Evolutionary conservation across 2,888 invertebrate genomes (phyloP), one percentile per base, ranked within the genome.

Genomic region (Gnatocerus cornutus): DNA sequence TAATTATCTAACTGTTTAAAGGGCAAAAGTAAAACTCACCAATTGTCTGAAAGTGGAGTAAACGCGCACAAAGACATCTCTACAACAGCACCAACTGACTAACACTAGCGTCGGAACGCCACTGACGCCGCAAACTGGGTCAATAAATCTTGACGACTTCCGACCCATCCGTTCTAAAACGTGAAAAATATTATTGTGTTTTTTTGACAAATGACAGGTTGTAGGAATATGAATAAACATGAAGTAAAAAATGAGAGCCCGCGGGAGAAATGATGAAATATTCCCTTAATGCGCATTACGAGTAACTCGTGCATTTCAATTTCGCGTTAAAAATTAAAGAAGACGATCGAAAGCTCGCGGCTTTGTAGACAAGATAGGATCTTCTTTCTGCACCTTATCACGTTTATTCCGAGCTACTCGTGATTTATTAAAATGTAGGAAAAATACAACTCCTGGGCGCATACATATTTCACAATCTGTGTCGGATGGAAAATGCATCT

Each of bases 111-210:
- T 13, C 53, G 37, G 33, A 33, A 53, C 53, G 53, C 53, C 37
- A 53, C 53, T 53, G 37, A 33, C 43, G 46, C 59, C 27, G 9
- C 43, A 61, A 58, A 61, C 62, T 62, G 48, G 62, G 50, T 62
- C 62, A 62, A 62, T 62, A 62, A 62, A 62, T 62, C 50, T 48
- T 16, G 13, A 56, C 56, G 21, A 56, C 56, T 56, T 55, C 21
- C 53, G 33, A 53, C 56, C 53, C 27, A 56, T 53, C 14, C 16
- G n/a, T 56, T 56, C 21, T 21, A 21, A 21, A 56, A 30, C 33
- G 33, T 12, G 9, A 8, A 53, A 27, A 53, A 29, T 33, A n/a
- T 33, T 53, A 53, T 53, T 37, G 37, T 37, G 14, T 16, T 50
- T 29, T 50, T 29, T 50, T 50, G 50, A 50, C 50, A 29, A 50